A percentile compares a stretch with the other conserved stretches of the same genome.
These are phyloP conservation scores for Berghia stephanieae DNA, from an alignment of 1,140 invertebrate genomes.

Conservation along the genomic window DNA sequence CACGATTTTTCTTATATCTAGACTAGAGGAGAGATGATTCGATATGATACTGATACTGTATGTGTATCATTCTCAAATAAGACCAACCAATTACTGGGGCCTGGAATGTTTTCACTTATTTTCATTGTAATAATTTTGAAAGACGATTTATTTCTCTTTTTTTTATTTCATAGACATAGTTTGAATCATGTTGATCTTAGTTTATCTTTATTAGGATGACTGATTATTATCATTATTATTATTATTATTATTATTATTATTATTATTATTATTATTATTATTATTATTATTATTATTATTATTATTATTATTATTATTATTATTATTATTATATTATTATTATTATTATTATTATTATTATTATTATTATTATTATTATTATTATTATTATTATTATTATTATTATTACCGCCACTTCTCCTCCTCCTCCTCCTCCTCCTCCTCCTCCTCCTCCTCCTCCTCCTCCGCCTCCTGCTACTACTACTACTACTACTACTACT, in stretches of 20 bases:
- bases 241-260: neutral
- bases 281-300: neutral
- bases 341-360: neutral
- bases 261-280: neutral
- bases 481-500: conserved; percentile 7
- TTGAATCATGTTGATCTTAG: neutral
- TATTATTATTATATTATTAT: neutral
- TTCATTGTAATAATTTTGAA: neutral
- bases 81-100: neutral
- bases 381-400: neutral
- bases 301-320: neutral
- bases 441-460: neutral
- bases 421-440: neutral
- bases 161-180: neutral
- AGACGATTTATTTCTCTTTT: neutral
- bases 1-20: no score
- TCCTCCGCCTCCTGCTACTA: neutral
- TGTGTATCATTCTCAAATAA: neutral
- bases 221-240: neutral
- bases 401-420: neutral
- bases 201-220: neutral
- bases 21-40: no score
- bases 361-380: neutral
- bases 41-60: neutral
- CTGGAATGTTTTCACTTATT: neutral